Percentiles rank a stretch among this genome's conserved stretches.
Conservation (phyloP, 2,888 invertebrate genomes). For the Polydrusus cervinus region DNA sequence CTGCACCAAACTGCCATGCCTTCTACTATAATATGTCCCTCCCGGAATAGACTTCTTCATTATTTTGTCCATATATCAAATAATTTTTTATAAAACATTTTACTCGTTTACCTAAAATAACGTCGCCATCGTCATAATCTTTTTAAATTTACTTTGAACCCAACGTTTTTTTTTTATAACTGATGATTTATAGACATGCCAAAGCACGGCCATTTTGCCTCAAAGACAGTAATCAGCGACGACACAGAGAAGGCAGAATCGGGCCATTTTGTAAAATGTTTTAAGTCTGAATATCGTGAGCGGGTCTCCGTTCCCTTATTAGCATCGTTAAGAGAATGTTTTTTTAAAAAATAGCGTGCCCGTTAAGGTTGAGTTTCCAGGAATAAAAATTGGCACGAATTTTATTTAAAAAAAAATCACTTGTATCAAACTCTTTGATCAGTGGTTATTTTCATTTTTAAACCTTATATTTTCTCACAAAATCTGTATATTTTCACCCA, state of each 20-base stretch:
- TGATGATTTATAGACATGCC: constrained; percentile 28
- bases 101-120: not conserved
- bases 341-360: not conserved
- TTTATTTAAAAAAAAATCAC: no score
- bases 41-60: no score
- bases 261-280: constrained; percentile 33
- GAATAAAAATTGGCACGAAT: not conserved
- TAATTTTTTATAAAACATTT: no score
- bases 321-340: constrained; percentile 25
- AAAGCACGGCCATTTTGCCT: constrained; percentile 14
- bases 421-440: no score
- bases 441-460: no score
- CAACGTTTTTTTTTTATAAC: not conserved
- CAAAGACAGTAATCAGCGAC: constrained; percentile 30
- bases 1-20: no score
- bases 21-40: no score
- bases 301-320: constrained; percentile 22
- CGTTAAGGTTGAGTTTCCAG: not conserved
- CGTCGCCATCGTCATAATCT: constrained; percentile 1
- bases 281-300: constrained; percentile 22
- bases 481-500: not conserved
- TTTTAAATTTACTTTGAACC: not conserved
- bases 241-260: constrained; percentile 24
- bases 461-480: not conserved
- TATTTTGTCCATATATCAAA: no score